phyloP scores from a whole-genome alignment of 2,888 invertebrate species.

The Aradus depressus region DNA sequence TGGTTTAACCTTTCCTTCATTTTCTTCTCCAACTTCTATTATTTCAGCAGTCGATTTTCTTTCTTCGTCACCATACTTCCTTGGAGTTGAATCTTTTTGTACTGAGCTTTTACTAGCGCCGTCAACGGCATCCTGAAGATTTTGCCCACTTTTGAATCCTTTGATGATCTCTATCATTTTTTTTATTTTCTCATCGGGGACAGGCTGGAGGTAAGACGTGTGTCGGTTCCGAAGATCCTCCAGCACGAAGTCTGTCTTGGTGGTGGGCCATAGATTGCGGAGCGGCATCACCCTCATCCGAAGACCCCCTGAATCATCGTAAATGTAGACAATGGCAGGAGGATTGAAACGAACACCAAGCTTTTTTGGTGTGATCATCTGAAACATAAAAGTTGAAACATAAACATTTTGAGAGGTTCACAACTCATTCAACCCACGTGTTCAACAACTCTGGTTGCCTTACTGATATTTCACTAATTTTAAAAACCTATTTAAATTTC shows the following conservation, averaged over 20 bases:
- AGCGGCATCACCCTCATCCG: slow-evolving; percentile 24
- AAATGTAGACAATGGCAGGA: slow-evolving; percentile 18
- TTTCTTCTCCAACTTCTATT: neutral
- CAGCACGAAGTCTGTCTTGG: slow-evolving; percentile 20
- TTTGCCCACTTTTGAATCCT: slow-evolving; percentile 11
- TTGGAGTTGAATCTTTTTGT: neutral
- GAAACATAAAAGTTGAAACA: slow-evolving; percentile 1
- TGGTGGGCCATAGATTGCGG: slow-evolving; percentile 17
- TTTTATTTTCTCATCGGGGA: slow-evolving; percentile 15
- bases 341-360: slow-evolving; percentile 18
- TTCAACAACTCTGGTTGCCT: too few relatives aligned
- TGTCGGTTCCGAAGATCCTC: slow-evolving; percentile 22
- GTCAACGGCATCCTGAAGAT: slow-evolving; percentile 3
- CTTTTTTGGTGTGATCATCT: slow-evolving; percentile 18
- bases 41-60: neutral
- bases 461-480: too few relatives aligned
- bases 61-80: neutral
- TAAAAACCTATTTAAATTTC: too few relatives aligned
- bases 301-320: slow-evolving; percentile 18
- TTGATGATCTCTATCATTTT: slow-evolving; percentile 25
- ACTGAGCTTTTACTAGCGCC: neutral
- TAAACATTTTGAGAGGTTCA: too few relatives aligned
- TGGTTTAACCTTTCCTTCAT: neutral
- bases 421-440: too few relatives aligned
- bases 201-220: slow-evolving; percentile 14